Conservation (phyloP, 2,113 vertebrate genomes). For the Rhinolophus sinicus region DNA sequence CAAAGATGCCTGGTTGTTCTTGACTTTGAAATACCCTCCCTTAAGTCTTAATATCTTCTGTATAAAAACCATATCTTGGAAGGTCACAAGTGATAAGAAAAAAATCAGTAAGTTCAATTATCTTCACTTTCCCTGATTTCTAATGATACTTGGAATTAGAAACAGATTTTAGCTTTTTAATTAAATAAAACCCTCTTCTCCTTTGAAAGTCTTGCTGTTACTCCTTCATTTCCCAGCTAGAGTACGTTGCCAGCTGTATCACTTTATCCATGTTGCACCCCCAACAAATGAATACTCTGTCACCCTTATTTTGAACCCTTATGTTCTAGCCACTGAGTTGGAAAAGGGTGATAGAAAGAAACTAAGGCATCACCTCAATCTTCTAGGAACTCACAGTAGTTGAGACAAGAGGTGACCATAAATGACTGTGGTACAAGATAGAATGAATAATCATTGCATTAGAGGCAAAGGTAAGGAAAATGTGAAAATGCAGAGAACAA, state of each 20-base stretch:
- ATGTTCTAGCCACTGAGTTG: neutral
- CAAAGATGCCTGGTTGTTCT: neutral
- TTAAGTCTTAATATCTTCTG: neutral
- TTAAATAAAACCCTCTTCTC: neutral
- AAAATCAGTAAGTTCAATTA: neutral
- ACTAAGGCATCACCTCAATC: neutral
- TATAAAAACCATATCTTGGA: neutral
- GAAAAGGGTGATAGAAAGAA: neutral
- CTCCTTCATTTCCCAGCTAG: neutral
- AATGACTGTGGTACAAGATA: neutral
- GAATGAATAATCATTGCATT: neutral
- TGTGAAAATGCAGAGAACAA: neutral
- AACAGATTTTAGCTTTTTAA: constrained; percentile 16
- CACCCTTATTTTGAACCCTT: neutral
- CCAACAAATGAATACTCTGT: neutral
- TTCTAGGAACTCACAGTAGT: neutral
- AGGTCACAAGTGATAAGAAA: neutral
- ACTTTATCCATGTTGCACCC: neutral
- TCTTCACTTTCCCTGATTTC: neutral
- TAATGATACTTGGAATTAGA: constrained; percentile 2
- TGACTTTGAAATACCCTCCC: neutral
- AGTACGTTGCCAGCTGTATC: neutral
- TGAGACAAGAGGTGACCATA: neutral
- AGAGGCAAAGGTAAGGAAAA: neutral
- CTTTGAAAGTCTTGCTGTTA: neutral